phyloP scores from a whole-genome alignment of 1,140 invertebrate genomes.

The Temnothorax nylanderi region DNA sequence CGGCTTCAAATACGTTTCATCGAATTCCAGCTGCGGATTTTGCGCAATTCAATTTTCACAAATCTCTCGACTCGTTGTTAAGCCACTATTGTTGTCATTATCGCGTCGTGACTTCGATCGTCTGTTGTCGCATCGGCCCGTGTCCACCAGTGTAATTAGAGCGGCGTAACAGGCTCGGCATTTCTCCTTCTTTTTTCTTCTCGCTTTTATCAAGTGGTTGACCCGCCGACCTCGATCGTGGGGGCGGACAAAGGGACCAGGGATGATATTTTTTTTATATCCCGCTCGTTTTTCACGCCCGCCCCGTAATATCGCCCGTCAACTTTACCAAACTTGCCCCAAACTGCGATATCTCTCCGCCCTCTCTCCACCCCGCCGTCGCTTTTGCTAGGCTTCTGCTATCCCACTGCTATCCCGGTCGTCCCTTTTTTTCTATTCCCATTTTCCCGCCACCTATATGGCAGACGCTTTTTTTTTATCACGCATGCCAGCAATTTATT shows the following conservation, averaged over 20 bases:
- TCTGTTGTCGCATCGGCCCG: slow-evolving; percentile 2
- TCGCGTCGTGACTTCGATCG: neutral
- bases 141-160: slow-evolving; percentile 25
- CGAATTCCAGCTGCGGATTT: neutral
- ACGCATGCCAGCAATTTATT: slow-evolving; percentile 66
- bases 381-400: neutral
- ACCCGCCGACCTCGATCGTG: neutral
- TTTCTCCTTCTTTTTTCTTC: neutral
- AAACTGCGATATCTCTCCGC: slow-evolving; percentile 29
- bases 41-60: neutral
- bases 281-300: slow-evolving; percentile 65
- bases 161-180: slow-evolving; percentile 7
- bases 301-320: slow-evolving; percentile 67
- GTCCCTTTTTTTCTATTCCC: slow-evolving; percentile 32
- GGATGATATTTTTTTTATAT: slow-evolving; percentile 38
- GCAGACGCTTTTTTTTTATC: slow-evolving; percentile 68
- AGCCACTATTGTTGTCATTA: neutral
- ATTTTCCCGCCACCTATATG: neutral
- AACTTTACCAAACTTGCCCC: slow-evolving; percentile 68
- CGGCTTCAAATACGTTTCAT: neutral
- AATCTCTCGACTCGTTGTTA: neutral
- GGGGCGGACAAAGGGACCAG: slow-evolving; percentile 18
- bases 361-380: neutral
- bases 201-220: slow-evolving; percentile 57
- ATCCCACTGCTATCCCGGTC: neutral